Evolutionary conservation across 2,113 vertebrate genomes (phyloP).

Genomic region (Salvelinus fontinalis): DNA sequence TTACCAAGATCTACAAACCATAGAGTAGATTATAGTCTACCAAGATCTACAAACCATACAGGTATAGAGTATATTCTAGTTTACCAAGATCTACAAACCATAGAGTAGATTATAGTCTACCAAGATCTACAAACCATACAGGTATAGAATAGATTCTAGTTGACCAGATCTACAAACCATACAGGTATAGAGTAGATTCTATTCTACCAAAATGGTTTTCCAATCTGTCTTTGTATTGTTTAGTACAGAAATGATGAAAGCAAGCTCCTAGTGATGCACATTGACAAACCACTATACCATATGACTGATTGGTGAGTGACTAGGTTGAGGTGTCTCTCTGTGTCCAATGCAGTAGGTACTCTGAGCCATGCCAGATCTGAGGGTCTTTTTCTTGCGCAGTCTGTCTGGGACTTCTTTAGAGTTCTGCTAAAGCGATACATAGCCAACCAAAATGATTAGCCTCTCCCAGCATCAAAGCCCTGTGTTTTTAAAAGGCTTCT

Average conservation of each 20-base stretch:
- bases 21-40: neutral
- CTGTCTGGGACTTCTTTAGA: constrained; percentile 14
- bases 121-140: too few relatives aligned
- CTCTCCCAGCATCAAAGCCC: constrained; percentile 78
- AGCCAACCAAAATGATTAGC: constrained; percentile 71
- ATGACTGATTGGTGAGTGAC: neutral
- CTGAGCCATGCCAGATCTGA: constrained; percentile 4
- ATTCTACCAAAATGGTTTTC: neutral
- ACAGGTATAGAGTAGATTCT: neutral
- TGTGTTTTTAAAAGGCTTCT: constrained; percentile 78
- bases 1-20: too few relatives aligned
- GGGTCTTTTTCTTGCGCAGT: constrained; percentile 53
- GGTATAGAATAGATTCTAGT: neutral
- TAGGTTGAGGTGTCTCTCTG: neutral
- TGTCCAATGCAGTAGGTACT: neutral
- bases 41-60: too few relatives aligned
- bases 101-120: neutral
- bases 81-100: too few relatives aligned
- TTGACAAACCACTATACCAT: neutral
- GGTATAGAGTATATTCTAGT: too few relatives aligned
- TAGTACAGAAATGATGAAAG: neutral
- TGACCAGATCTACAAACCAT: too few relatives aligned
- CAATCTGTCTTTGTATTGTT: neutral
- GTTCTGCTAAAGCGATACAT: constrained; percentile 62
- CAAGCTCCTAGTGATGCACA: neutral